phyloP scores from a whole-genome alignment of 2,113 vertebrate genomes.

The Carassius carassius region DNA sequence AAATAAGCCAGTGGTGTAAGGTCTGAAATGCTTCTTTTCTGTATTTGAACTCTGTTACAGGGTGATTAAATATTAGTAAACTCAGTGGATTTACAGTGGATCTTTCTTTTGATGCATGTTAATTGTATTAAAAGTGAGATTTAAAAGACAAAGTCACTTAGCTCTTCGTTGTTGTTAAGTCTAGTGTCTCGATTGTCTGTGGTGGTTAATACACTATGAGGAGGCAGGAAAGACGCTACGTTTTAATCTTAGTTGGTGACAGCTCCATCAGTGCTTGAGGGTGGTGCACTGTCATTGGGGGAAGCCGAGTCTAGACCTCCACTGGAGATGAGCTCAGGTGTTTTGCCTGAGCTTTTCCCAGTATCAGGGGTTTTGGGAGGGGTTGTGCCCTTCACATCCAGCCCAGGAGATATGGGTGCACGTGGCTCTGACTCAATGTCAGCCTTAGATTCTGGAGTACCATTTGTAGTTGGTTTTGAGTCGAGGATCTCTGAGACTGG shows the following conservation, averaged over 20 bases:
- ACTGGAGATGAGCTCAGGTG: slow-evolving; percentile 60
- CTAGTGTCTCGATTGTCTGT: slow-evolving; percentile 69
- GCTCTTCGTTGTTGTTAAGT: slow-evolving; percentile 63
- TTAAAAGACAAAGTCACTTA: slow-evolving; percentile 58
- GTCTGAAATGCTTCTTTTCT: slow-evolving; percentile 20
- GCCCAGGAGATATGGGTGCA: slow-evolving; percentile 40
- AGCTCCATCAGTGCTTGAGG: slow-evolving; percentile 59
- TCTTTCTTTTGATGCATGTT: slow-evolving; percentile 35
- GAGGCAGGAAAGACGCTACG: slow-evolving; percentile 35
- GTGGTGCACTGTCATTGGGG: slow-evolving; percentile 58
- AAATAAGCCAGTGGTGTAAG: slow-evolving; percentile 15
- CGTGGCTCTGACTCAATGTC: slow-evolving; percentile 62
- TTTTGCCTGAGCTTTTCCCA: slow-evolving; percentile 57
- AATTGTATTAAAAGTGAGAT: slow-evolving; percentile 61
- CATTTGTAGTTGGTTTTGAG: slow-evolving; percentile 67
- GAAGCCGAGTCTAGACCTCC: slow-evolving; percentile 27
- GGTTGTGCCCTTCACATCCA: slow-evolving; percentile 60
- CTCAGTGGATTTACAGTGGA: slow-evolving; percentile 38
- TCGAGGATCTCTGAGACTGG: slow-evolving; percentile 59
- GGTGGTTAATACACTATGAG: slow-evolving; percentile 55
- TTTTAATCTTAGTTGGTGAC: slow-evolving; percentile 67
- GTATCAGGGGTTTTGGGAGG: slow-evolving; percentile 71
- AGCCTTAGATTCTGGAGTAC: slow-evolving; percentile 66
- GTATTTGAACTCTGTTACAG: slow-evolving; percentile 10
- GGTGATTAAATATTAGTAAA: slow-evolving; percentile 45